Percentiles rank a stretch among this genome's conserved stretches.
These are phyloP conservation scores for Chaenocephalus aceratus DNA, from an alignment of 2,113 vertebrate species.

Conservation along the genomic window DNA sequence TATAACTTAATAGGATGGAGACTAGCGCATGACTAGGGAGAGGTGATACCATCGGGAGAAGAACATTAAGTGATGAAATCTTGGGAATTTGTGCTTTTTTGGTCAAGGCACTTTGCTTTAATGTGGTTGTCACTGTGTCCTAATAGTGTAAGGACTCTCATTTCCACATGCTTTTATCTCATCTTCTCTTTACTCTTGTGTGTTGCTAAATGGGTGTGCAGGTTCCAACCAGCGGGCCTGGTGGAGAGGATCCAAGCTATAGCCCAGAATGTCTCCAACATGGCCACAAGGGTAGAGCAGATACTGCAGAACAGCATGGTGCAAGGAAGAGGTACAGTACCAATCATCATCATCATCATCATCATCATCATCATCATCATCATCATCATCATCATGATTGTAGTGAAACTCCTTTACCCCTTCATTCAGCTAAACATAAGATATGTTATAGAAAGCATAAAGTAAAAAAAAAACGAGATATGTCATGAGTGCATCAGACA, in stretches of 20 bases:
- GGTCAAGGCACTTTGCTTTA: neutral
- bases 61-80: neutral
- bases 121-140: neutral
- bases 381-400: neutral
- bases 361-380: too few species aligned
- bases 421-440: neutral
- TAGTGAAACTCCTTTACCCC: neutral
- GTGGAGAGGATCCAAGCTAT: constrained; percentile 98
- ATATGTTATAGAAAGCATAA: too few species aligned
- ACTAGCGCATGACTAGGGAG: neutral
- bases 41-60: neutral
- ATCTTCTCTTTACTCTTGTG: neutral
- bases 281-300: constrained; percentile 94
- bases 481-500: too few species aligned
- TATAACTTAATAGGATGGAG: constrained; percentile 1
- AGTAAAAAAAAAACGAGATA: too few species aligned
- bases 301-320: constrained; percentile 92
- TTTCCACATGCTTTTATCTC: neutral
- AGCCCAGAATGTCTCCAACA: constrained; percentile 96
- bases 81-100: neutral
- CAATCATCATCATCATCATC: too few species aligned
- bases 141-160: neutral
- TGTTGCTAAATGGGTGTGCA: constrained; percentile 61
- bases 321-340: constrained; percentile 85
- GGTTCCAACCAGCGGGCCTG: constrained; percentile 88